Evolutionary conservation across 2,888 invertebrate genomes (phyloP), one percentile per base, ranked within the genome.

Genomic region (Branchinecta sandiegonensis): DNA sequence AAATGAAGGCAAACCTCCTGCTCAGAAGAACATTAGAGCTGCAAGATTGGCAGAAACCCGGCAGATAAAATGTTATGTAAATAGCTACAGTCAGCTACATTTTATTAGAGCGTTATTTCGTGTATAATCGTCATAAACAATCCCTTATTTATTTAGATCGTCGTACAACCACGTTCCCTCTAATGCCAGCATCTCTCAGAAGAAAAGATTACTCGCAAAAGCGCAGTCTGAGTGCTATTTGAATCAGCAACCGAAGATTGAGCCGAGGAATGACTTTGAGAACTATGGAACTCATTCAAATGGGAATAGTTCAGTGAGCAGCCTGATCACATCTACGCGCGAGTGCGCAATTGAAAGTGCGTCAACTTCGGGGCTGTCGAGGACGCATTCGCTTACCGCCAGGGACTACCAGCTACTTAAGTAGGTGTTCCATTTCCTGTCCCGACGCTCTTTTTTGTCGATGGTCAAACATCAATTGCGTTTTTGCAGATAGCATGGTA

Each of bases 131-230:
- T 37, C 2, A 37, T 37, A 37, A 37, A 37, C 37, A 6, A 37
- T 37, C 37, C 37, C 37, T 37, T 37, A 37, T 37, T 37, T 37
- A 2, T 37, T 37, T 37, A 37, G 37, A 37, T 37, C 37, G 37
- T 37, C 37, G 37, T 37, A 37, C 37, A 37, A 37, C 37, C 37
- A 37, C 37, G 37, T 37, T 37, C 37, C 37, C 0, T 37, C 37
- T 23, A 63, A 71, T 77, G 77, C 84, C 72, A 86, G 86, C 11
- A 88, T 89, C 77, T 89, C 89, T 68, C 91, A 93, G 79, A 93
- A 93, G 83, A 93, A 93, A 78, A 84, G 92, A 47, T 81, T 93
- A 68, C 79, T 93, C 71, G 91, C 91, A 68, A 90, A 93, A 79
- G 90, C 90, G 66, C 90, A 91, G 76, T 86, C 85, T 17, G 87